Percentiles rank a stretch among this genome's conserved stretches.
phyloP scores from a whole-genome alignment of 1,140 invertebrate species.

The Cotesia chilonis region DNA sequence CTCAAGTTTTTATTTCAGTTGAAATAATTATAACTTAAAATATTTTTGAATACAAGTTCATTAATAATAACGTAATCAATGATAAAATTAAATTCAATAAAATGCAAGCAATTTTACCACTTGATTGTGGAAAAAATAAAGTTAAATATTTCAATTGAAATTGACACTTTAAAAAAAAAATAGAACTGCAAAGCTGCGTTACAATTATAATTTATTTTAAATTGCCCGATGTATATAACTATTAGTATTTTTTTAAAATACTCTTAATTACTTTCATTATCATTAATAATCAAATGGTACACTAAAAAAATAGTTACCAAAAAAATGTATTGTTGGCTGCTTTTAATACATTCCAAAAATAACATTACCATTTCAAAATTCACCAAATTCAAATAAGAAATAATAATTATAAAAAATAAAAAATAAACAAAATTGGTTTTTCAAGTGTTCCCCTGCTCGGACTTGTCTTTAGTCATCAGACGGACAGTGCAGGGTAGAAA shows the following conservation, averaged over 20 bases:
- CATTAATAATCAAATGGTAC: constrained; percentile 15
- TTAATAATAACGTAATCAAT: too few species aligned
- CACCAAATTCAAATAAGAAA: neutral
- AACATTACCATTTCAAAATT: constrained; percentile 6
- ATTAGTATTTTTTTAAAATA: constrained; percentile 25
- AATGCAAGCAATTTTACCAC: too few species aligned
- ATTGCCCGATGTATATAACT: constrained; percentile 34
- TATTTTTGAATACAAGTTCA: too few species aligned
- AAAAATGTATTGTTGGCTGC: constrained; percentile 19
- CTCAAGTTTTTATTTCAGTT: too few species aligned
- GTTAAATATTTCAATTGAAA: too few species aligned
- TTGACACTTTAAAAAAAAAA: neutral
- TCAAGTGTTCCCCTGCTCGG: constrained; percentile 33
- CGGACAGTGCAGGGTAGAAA: constrained; percentile 45
- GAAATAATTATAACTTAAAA: too few species aligned
- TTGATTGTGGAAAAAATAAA: too few species aligned
- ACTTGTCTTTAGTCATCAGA: constrained; percentile 39
- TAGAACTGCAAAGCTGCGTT: constrained; percentile 24
- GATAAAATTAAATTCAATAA: too few species aligned
- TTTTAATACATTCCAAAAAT: constrained; percentile 33
- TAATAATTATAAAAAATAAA: neutral
- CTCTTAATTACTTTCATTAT: constrained; percentile 10
- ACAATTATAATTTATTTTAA: constrained; percentile 11
- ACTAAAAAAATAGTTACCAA: neutral
- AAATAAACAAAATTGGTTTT: neutral